Base-by-base conservation (phyloP, 2,113 vertebrate genomes). In the Lethenteron reissneri region DNA sequence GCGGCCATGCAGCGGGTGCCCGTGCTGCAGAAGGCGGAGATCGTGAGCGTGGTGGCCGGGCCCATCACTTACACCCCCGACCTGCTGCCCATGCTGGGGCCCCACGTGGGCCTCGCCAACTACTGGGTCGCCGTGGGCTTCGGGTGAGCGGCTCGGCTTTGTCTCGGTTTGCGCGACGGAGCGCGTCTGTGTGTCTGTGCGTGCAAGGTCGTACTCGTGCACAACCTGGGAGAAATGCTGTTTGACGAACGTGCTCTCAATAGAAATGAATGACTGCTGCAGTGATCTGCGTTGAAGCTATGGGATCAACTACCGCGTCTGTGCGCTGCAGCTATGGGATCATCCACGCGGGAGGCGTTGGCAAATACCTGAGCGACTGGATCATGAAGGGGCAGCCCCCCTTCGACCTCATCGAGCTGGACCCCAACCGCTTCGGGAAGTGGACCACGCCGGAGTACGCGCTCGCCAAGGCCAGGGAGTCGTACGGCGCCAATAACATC, bases 21-120 rank as follows among this genome's bases (percentile, higher is more conserved):
- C 0, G 81, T 95, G 74, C 81, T 99, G 74, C 89, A 83, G 81
- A 82, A 83, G 56, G 94, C 94, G 10, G 83, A 96, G 76, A 96
- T 99, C 71, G 75, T 95, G 74, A 97, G 90, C 75, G 79, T 88
- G 0, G 83, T 95, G 79, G 85, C 90, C 1, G 94, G 94, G 58
- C 94, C 94, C 11, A 99, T 99, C 78, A 99, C 90, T 2, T 99
- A 97, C 76, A 88, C 89, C 77, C n/a, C 94, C 17, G 94, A 99
- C 79, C 86, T 96, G 58, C 81, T 95, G 75, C 92, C 94, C 57
- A 92, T 96, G 90, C 84, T 92, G 12, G 94, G 94, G 70, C 92
- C 90, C n/a, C 86, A 92, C 75, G 86, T 88, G 15, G 87, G 90
- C 57, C 79, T 85, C 68, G 81, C 75, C 75, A 97, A 96, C 83